Evolutionary conservation across 2,888 invertebrate species (phyloP), one percentile per base, ranked within the genome.

Genomic region (Marronus borbonicus): DNA sequence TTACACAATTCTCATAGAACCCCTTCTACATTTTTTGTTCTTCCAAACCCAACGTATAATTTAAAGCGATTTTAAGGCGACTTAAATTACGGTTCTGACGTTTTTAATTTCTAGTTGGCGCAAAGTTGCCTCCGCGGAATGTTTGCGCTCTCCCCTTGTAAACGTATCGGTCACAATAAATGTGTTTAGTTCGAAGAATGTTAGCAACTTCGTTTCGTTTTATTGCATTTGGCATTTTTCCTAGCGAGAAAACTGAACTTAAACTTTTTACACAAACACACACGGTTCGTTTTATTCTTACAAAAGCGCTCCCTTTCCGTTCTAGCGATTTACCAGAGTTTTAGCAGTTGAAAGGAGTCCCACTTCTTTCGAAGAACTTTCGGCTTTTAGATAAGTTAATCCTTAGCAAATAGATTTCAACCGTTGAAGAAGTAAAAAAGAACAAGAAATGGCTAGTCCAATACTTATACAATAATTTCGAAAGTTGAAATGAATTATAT

Each of bases 281-380:
- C 17, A 39, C 64, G 31, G 14, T 31, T 69, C 24, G 52, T 52
- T 12, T 49, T 36, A n/a, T 64, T 36, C 14, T 28, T 50, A 55
- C 31, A 28, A 69, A 69, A 69, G 31, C 69, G 50, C 28, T 64
- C 64, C 39, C 28, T 52, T 69, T 72, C 36, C 58, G 72, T 72
- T 72, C 60, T 10, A 39, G 36, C 58, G 58, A 70, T 70, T 70
- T 70, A 58, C 55, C 70, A 58, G 58, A 58, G 72, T 58, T 72
- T 72, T 58, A 72, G 58, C 72, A 44, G 72, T 39, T 60, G 72
- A 72, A 72, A 72, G 55, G 58, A 72, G 69, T 69, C n/a, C 69
- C 52, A 17, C 17, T 69, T 69, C 31, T 44, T 20, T n/a, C 55
- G 20, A 8, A 58, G 20, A 58, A 58, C 24, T 58, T 58, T 58